Conservation (phyloP, 2,113 vertebrate species). For the Mola mola region DNA sequence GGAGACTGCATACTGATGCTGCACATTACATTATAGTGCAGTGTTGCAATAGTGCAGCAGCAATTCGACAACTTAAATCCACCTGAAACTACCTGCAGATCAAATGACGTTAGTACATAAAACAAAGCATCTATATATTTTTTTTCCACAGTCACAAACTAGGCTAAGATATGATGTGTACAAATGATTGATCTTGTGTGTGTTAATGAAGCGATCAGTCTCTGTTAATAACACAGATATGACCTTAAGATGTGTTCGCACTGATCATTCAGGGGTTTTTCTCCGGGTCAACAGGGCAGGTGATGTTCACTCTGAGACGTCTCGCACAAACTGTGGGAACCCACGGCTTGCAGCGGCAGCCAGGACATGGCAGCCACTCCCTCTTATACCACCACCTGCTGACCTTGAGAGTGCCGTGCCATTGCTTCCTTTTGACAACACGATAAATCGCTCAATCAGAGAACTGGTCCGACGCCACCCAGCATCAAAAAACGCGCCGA, state of each 20-base stretch:
- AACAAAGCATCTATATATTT: neutral
- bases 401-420: constrained; percentile 80
- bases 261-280: constrained; percentile 7
- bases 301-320: constrained; percentile 19
- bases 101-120: neutral
- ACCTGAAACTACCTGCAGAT: neutral
- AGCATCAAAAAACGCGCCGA: constrained; percentile 67
- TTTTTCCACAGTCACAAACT: neutral
- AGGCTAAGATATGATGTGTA: neutral
- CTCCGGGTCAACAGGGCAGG: constrained; percentile 11
- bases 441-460: constrained; percentile 84
- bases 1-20: constrained; percentile 63
- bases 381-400: constrained; percentile 74
- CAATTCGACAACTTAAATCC: constrained; percentile 5
- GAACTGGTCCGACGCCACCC: constrained; percentile 66
- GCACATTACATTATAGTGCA: constrained; percentile 49
- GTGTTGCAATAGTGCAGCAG: constrained; percentile 17
- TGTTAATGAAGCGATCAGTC: neutral
- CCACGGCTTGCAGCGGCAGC: constrained; percentile 32
- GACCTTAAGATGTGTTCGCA: constrained; percentile 7
- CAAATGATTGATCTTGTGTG: neutral
- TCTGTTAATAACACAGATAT: constrained; percentile 4
- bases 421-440: constrained; percentile 78
- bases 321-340: constrained; percentile 35
- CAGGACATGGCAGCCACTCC: constrained; percentile 44